phyloP scores from a whole-genome alignment of 2,113 vertebrate species.

The Balaeniceps rex region DNA sequence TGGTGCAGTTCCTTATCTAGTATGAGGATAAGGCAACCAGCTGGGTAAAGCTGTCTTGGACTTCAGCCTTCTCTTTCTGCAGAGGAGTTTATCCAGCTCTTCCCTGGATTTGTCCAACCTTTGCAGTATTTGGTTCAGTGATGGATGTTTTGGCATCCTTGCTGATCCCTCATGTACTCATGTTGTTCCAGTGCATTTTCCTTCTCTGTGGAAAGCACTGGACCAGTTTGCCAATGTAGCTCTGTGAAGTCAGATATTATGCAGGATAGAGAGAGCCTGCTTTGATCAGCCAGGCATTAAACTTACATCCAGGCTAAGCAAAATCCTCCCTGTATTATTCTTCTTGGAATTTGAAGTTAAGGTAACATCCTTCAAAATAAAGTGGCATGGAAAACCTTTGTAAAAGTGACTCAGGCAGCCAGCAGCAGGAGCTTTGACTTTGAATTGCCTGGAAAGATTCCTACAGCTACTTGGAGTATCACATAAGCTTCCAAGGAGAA shows the following conservation, averaged over 20 bases:
- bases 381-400: not conserved
- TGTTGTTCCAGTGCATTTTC: not conserved
- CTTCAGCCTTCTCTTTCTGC: not conserved
- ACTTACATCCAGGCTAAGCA: not conserved
- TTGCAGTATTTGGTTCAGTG: not conserved
- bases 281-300: not conserved
- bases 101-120: not conserved
- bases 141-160: not conserved
- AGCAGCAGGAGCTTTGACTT: conserved; percentile 4
- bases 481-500: not conserved
- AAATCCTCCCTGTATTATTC: not conserved
- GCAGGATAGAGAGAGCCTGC: not conserved
- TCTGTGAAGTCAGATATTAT: not conserved
- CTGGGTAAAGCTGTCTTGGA: not conserved
- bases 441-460: not conserved
- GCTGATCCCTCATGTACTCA: not conserved
- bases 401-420: not conserved
- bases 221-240: not conserved
- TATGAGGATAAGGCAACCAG: not conserved
- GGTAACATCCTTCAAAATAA: not conserved
- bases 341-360: not conserved
- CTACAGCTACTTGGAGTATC: not conserved
- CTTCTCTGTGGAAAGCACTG: not conserved
- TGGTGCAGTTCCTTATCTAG: not conserved
- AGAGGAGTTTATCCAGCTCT: not conserved